Conservation (phyloP, 2,797 vertebrate species). For the Gymnocypris eckloni region DNA sequence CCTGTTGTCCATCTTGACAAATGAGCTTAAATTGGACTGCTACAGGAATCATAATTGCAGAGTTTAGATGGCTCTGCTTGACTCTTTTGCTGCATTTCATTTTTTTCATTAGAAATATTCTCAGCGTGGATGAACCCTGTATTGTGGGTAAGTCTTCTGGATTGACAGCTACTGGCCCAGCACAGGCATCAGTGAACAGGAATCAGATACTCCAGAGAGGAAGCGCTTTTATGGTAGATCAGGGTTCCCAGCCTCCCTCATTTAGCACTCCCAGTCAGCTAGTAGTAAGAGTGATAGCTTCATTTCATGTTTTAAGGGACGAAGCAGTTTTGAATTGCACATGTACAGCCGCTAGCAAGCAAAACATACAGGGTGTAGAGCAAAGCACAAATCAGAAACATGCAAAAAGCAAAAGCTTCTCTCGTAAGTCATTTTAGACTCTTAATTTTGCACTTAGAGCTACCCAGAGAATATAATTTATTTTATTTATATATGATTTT, state of each 20-base stretch:
- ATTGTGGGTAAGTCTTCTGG: constrained; percentile 12
- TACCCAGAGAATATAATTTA: neutral
- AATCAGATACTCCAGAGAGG: constrained; percentile 38
- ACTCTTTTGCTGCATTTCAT: constrained; percentile 43
- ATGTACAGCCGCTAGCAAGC: neutral
- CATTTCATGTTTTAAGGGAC: constrained; percentile 52
- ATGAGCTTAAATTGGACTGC: constrained; percentile 58
- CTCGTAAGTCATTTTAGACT: neutral
- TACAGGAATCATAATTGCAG: constrained; percentile 50
- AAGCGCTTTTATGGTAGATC: constrained; percentile 49
- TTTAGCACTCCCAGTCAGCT: constrained; percentile 48
- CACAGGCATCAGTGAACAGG: constrained; percentile 36
- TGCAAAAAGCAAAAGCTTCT: neutral
- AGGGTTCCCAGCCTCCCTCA: constrained; percentile 38
- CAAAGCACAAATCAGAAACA: neutral
- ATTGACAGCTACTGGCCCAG: constrained; percentile 48
- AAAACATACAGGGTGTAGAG: neutral
- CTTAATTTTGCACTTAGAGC: constrained; percentile 4
- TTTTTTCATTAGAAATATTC: constrained; percentile 51
- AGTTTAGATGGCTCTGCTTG: constrained; percentile 37
- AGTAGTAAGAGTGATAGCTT: constrained; percentile 49
- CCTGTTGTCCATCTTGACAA: constrained; percentile 52
- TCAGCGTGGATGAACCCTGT: constrained; percentile 37
- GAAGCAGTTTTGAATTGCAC: constrained; percentile 19
- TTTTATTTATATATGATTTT: neutral